These are phyloP conservation scores for Urosaurus nigricauda DNA, from an alignment of 2,797 vertebrate species.

Conservation along the genomic window DNA sequence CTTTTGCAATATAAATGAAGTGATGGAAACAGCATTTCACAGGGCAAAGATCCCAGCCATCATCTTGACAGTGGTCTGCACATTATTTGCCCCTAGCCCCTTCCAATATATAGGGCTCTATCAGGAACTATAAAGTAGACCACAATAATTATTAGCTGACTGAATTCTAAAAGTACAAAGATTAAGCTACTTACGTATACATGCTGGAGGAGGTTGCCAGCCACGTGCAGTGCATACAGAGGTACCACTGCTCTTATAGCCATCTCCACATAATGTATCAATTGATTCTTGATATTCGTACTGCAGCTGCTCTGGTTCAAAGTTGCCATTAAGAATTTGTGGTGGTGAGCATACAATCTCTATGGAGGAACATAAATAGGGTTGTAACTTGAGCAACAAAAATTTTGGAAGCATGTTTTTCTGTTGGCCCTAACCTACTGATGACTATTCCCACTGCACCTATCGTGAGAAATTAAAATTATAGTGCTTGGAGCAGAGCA, in stretches of 20 bases:
- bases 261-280: constrained; percentile 20
- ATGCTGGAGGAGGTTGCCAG: constrained; percentile 73
- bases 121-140: background rate
- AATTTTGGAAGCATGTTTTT: no score
- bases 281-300: constrained; percentile 47
- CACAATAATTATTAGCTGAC: background rate
- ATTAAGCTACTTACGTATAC: constrained; percentile 69
- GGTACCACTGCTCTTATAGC: constrained; percentile 24
- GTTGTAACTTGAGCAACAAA: background rate
- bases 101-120: background rate
- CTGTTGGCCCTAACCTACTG: no score
- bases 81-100: no score
- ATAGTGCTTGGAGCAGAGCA: no score
- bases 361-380: constrained; percentile 53
- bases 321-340: constrained; percentile 60
- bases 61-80: no score
- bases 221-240: constrained; percentile 62
- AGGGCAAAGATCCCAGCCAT: no score
- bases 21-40: no score
- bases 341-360: constrained; percentile 69
- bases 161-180: background rate
- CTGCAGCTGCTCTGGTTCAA: constrained; percentile 4
- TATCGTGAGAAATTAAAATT: no score
- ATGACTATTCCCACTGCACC: no score
- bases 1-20: no score